These are phyloP conservation scores for Bombus sibiricus DNA, from an alignment of 1,140 invertebrate genomes.

Conservation along the genomic window DNA sequence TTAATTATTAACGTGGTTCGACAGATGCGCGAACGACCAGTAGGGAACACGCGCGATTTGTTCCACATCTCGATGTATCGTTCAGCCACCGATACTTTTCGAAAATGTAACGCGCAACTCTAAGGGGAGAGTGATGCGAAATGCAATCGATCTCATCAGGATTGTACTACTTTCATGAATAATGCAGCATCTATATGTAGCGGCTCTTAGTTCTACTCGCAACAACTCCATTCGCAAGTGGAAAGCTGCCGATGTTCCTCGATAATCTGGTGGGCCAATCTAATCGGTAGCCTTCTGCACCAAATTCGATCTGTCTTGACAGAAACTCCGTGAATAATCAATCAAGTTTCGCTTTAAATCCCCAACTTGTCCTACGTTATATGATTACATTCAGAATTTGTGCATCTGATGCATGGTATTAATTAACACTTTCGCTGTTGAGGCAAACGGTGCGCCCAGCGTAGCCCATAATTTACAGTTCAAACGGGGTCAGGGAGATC, in stretches of 20 bases:
- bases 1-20: slow-evolving; percentile 62
- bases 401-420: background rate
- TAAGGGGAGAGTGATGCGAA: slow-evolving; percentile 10
- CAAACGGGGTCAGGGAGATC: no score
- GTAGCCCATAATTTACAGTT: no score
- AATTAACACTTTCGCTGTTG: slow-evolving; percentile 37
- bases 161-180: slow-evolving; percentile 77
- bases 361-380: background rate
- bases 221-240: slow-evolving; percentile 45
- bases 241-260: background rate
- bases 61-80: slow-evolving; percentile 45
- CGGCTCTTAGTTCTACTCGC: slow-evolving; percentile 33
- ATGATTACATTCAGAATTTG: slow-evolving; percentile 16
- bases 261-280: slow-evolving; percentile 11
- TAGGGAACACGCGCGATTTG: slow-evolving; percentile 63
- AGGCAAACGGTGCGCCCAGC: no score
- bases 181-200: slow-evolving; percentile 72
- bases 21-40: slow-evolving; percentile 57
- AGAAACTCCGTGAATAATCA: slow-evolving; percentile 8
- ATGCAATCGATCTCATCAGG: slow-evolving; percentile 69
- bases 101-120: background rate
- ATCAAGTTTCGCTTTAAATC: slow-evolving; percentile 49
- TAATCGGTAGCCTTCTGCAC: background rate
- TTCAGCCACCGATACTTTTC: background rate
- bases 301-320: slow-evolving; percentile 9